Percentiles rank a stretch among this genome's conserved stretches.
These are phyloP conservation scores for Hetaerina americana DNA, from an alignment of 1,140 invertebrate genomes.

Conservation along the genomic window DNA sequence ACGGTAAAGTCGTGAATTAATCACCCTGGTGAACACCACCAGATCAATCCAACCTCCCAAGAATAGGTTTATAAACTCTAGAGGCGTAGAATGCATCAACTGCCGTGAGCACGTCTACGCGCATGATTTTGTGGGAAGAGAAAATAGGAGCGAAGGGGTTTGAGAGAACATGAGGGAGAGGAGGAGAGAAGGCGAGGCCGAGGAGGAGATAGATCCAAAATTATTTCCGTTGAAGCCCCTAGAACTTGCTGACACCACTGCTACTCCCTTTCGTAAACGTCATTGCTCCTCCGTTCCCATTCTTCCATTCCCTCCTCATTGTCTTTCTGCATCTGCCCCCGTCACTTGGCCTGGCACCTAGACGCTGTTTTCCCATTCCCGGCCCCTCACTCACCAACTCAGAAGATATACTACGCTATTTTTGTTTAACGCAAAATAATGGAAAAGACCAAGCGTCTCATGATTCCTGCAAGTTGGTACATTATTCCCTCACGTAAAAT, in stretches of 20 bases:
- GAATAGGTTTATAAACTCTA: not conserved
- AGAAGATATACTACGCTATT: too few species aligned
- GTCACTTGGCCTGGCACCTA: too few species aligned
- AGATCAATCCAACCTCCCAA: too few species aligned
- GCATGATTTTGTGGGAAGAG: not conserved
- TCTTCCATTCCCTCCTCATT: not conserved
- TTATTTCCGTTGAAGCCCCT: not conserved
- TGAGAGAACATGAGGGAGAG: not conserved
- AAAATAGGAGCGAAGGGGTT: not conserved
- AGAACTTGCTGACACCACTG: not conserved
- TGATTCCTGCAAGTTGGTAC: too few species aligned
- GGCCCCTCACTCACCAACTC: too few species aligned
- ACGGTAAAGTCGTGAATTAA: too few species aligned
- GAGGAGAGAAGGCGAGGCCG: not conserved
- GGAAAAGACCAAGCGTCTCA: too few species aligned
- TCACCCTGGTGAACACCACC: too few species aligned
- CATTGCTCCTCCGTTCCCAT: not conserved
- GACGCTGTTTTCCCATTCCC: too few species aligned
- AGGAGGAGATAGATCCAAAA: not conserved
- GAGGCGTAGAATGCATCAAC: not conserved
- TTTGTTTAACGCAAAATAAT: too few species aligned
- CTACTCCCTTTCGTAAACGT: not conserved
- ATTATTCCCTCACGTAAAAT: too few species aligned
- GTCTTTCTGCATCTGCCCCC: not conserved
- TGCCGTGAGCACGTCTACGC: not conserved